Evolutionary conservation across 2,797 vertebrate species (phyloP).

Genomic region (Sparidentex hasta): DNA sequence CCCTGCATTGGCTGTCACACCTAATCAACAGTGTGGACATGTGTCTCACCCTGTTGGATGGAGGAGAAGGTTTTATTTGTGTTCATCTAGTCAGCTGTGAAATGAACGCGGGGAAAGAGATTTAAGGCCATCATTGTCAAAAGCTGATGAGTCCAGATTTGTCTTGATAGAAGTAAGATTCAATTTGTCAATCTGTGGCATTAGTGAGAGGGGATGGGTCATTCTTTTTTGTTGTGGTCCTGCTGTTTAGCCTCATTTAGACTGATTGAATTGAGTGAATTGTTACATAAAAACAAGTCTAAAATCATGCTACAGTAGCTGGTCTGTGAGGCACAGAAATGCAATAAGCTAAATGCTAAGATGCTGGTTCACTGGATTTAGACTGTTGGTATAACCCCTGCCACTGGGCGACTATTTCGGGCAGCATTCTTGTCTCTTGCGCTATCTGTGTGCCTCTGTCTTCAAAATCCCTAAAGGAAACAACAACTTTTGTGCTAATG

Average conservation of each 20-base stretch:
- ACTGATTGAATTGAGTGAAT: not conserved
- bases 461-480: too few species aligned
- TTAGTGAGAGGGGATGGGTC: not conserved
- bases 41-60: not conserved
- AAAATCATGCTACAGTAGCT: too few species aligned
- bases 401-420: too few species aligned
- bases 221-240: not conserved
- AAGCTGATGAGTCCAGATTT: not conserved
- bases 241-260: not conserved
- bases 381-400: too few species aligned
- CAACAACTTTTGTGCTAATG: too few species aligned
- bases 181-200: not conserved
- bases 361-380: too few species aligned
- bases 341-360: too few species aligned
- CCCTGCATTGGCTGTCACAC: conserved; percentile 24
- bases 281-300: not conserved
- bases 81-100: conserved; percentile 1
- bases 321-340: too few species aligned
- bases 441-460: too few species aligned
- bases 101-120: conserved; percentile 1
- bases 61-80: conserved; percentile 2
- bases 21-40: conserved; percentile 10
- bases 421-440: too few species aligned
- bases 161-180: not conserved
- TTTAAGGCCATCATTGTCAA: conserved; percentile 4